Percentiles rank a stretch among this genome's conserved stretches.
Conservation (phyloP, 2,888 invertebrate genomes). For the Celastrina argiolus region DNA sequence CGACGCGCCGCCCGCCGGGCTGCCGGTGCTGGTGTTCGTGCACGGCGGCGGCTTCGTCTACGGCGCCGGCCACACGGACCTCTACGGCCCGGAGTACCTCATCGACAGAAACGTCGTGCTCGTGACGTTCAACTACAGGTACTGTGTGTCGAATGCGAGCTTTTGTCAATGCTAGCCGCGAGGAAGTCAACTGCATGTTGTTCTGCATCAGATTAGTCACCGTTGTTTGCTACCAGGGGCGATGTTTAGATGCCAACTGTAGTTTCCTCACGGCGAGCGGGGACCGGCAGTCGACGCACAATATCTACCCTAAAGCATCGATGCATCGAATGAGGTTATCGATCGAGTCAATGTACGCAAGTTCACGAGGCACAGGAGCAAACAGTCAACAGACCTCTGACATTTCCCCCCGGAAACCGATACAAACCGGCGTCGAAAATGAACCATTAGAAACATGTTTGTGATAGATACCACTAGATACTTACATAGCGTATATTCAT, state of each 20-base stretch:
- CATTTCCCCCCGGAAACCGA: neutral
- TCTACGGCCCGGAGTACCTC: constrained; percentile 63
- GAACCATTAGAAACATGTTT: neutral
- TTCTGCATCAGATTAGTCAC: too few relatives aligned
- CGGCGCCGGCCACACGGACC: constrained; percentile 60
- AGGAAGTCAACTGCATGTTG: too few relatives aligned
- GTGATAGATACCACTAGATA: too few relatives aligned
- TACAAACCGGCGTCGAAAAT: neutral
- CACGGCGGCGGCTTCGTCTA: constrained; percentile 67
- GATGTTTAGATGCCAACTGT: too few relatives aligned
- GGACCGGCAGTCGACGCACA: too few relatives aligned
- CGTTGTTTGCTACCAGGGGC: too few relatives aligned
- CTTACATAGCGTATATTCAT: too few relatives aligned
- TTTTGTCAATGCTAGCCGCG: too few relatives aligned
- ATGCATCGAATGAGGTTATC: neutral
- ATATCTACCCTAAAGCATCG: neutral
- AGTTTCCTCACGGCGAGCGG: too few relatives aligned
- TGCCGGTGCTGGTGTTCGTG: constrained; percentile 62
- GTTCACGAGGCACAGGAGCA: neutral
- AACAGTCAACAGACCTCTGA: neutral
- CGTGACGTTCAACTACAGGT: constrained; percentile 71
- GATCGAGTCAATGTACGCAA: neutral
- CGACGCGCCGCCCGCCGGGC: constrained; percentile 33
- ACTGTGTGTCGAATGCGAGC: too few relatives aligned
- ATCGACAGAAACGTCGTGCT: constrained; percentile 56